Percentiles rank a stretch among this genome's conserved stretches.
These are phyloP conservation scores for Girardinus metallicus DNA, from an alignment of 2,797 vertebrate genomes.

Conservation along the genomic window DNA sequence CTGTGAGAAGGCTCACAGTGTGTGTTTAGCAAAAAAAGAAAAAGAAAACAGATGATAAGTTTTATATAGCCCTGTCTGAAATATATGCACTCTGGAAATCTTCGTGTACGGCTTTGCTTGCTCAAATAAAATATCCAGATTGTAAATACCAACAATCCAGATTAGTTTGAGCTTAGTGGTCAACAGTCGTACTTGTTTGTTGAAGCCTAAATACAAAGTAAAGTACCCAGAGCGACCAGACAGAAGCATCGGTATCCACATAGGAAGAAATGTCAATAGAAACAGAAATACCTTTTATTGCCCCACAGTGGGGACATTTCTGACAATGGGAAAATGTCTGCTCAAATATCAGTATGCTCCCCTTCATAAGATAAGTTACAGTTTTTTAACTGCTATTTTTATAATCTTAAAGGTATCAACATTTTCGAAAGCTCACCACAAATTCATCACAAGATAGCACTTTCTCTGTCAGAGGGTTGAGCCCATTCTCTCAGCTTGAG, in stretches of 20 bases:
- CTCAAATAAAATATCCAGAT: neutral
- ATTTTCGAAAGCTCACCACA: neutral
- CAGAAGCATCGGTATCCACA: neutral
- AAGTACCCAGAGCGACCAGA: neutral
- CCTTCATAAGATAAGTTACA: neutral
- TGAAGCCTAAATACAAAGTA: neutral
- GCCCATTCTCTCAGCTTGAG: neutral
- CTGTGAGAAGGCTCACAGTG: constrained; percentile 15
- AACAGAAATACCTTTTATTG: too few relatives aligned
- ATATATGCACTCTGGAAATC: neutral
- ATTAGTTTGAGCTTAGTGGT: neutral
- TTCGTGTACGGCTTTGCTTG: neutral
- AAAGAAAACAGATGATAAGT: constrained; percentile 7
- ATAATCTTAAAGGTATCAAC: neutral
- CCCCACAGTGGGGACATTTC: too few relatives aligned
- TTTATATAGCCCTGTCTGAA: constrained; percentile 18
- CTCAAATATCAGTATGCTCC: neutral
- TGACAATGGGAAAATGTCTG: too few relatives aligned
- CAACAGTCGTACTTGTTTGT: neutral
- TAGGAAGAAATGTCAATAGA: neutral
- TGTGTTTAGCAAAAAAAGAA: constrained; percentile 22
- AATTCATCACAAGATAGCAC: neutral
- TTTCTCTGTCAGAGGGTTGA: neutral
- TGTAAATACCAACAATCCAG: neutral
- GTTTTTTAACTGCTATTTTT: neutral